A percentile compares a stretch with the other conserved stretches of the same genome.
Conservation (phyloP, 1,140 invertebrate genomes). For the Diuraphis noxia region DNA sequence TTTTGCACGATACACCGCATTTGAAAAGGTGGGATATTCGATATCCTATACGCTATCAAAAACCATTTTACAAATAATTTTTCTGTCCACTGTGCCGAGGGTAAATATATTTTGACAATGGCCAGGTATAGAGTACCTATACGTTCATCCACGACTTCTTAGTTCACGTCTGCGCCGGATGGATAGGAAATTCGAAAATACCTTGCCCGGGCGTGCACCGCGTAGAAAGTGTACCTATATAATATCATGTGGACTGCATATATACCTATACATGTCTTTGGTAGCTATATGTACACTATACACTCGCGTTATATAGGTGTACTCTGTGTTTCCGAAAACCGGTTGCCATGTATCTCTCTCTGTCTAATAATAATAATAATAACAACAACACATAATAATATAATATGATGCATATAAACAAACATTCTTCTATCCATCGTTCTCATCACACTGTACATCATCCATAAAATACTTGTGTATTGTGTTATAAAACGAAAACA, state of each 20-base stretch:
- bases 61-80: neutral
- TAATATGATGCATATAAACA: constrained; percentile 24
- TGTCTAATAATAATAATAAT: neutral
- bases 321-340: constrained; percentile 28
- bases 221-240: constrained; percentile 42
- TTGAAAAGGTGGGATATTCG: neutral
- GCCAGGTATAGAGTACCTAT: neutral
- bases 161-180: neutral
- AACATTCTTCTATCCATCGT: constrained; percentile 12
- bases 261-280: neutral
- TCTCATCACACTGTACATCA: neutral
- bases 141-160: neutral
- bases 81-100: neutral
- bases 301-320: neutral
- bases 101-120: neutral
- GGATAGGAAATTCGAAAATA: constrained; percentile 13
- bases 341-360: neutral
- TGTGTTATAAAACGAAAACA: constrained; percentile 18
- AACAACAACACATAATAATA: neutral
- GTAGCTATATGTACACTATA: neutral
- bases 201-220: neutral
- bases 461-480: neutral
- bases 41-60: neutral
- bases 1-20: neutral
- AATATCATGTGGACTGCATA: neutral